Base-by-base conservation (phyloP, 2,113 vertebrate genomes). In the Raja brachyura region DNA sequence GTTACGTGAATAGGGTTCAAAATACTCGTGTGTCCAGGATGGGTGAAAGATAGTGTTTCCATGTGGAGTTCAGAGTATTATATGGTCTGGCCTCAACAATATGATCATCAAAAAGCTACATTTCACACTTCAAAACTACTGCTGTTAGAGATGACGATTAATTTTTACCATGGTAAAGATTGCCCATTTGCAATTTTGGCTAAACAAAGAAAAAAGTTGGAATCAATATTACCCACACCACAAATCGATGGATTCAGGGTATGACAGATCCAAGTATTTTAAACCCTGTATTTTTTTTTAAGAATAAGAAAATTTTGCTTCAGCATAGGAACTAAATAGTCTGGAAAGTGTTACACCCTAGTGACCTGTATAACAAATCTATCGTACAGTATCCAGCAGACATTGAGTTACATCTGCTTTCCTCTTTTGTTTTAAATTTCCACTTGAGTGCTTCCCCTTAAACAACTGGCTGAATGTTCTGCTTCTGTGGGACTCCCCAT, bases 1-100 rank as follows among this genome's bases (percentile, higher is more conserved):
- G 73, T 95, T 95, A 94, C 11, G 59, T 93, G 94, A 94, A 94
- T 93, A 95, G 95, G 94, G 93, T 94, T 94, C 95, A 94, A 94
- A 94, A 90, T 95, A 95, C 22, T 90, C 93, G 93, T 75, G 8
- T 66, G 93, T 94, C 93, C 95, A 94, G 39, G 4, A 92, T 39
- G 73, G 73, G 68, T 92, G n/a, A 48, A 79, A 39, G 77, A 77
- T 77, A 48, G 88, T 68, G 33, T 73, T 25, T 70, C 66, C 66
- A 92, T 39, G 33, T 73, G 88, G 90, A 73, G 33, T 85, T 85
- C 54, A 25, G 20, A 28, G 81, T 92, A 73, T 25, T 92, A 73
- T 92, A 73, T 39, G 25, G 90, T 22, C 90, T 74, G 33, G 25
- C 88, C 70, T 48, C 63, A 73, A 68, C 33, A 92, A 22, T 73